These are phyloP conservation scores for Bombus sibiricus DNA, from an alignment of 1,140 invertebrate genomes.

Conservation along the genomic window DNA sequence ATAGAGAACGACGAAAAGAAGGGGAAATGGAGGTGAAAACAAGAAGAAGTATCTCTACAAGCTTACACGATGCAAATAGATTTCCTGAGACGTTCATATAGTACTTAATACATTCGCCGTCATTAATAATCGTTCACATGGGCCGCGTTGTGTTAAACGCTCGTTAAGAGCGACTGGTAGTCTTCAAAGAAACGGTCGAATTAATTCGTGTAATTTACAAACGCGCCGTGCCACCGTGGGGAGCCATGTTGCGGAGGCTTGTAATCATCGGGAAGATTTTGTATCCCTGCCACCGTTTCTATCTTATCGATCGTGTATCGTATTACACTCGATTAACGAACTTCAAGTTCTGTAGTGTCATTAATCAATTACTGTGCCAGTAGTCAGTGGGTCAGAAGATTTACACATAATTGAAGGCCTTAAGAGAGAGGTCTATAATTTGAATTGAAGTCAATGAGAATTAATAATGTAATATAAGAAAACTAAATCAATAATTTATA, in stretches of 20 bases:
- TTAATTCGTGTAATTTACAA: slow-evolving; percentile 67
- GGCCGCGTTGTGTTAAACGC: slow-evolving; percentile 60
- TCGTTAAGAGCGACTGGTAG: slow-evolving; percentile 55
- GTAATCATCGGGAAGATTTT: slow-evolving; percentile 27
- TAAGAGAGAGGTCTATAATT: not conserved
- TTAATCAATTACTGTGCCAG: slow-evolving; percentile 4
- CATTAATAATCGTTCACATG: slow-evolving; percentile 57
- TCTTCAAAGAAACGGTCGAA: slow-evolving; percentile 53
- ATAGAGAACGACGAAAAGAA: not conserved
- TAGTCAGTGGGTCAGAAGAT: not conserved
- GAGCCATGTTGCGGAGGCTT: slow-evolving; percentile 37
- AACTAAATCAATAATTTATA: too few species aligned
- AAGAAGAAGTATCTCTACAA: not conserved
- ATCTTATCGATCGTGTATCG: not conserved
- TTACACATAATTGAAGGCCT: not conserved
- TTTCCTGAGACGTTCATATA: slow-evolving; percentile 46
- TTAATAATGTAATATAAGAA: not conserved
- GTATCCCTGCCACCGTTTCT: not conserved
- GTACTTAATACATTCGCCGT: slow-evolving; percentile 48
- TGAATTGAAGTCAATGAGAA: not conserved
- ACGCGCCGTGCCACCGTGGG: slow-evolving; percentile 50
- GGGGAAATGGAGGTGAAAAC: not conserved
- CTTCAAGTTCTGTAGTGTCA: slow-evolving; percentile 3
- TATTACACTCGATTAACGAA: slow-evolving; percentile 1
- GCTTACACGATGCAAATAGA: slow-evolving; percentile 36